Percentiles rank a stretch among this genome's conserved stretches.
These are phyloP conservation scores for Ptyas mucosa DNA, from an alignment of 2,113 vertebrate genomes.

Conservation along the genomic window DNA sequence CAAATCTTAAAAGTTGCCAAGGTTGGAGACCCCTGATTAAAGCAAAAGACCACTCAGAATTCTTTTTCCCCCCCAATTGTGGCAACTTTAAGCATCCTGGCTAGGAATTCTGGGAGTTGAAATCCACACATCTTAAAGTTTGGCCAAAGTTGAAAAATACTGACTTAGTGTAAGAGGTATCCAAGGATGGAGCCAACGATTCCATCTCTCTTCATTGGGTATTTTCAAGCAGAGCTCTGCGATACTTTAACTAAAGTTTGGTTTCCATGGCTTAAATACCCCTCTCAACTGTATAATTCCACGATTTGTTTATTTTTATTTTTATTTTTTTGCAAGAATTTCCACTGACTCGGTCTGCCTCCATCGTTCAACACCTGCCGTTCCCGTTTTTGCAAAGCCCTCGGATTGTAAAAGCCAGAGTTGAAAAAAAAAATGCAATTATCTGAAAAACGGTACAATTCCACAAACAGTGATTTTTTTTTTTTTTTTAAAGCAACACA, in stretches of 20 bases:
- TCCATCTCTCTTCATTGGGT: background rate
- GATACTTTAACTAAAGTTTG: background rate
- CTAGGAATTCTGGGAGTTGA: background rate
- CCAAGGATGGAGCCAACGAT: background rate
- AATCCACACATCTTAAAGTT: background rate
- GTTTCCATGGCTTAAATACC: background rate
- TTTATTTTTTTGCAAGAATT: background rate
- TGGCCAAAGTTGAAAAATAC: background rate
- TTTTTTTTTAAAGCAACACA: no score
- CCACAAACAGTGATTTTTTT: no score
- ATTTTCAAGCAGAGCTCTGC: background rate
- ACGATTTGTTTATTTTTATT: background rate
- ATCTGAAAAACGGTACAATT: background rate
- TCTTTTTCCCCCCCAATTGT: background rate
- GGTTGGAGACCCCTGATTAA: background rate
- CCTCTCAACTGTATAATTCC: background rate
- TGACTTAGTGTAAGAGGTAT: background rate
- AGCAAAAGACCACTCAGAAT: background rate
- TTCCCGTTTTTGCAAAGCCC: background rate
- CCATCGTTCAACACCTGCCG: background rate
- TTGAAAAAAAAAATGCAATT: background rate
- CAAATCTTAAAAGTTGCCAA: no score
- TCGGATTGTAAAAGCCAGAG: background rate
- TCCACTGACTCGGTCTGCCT: background rate
- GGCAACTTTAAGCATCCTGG: background rate